Evolutionary conservation across 2,888 invertebrate species (phyloP), one percentile per base, ranked within the genome.

Genomic region (Mellilla xanthometata): DNA sequence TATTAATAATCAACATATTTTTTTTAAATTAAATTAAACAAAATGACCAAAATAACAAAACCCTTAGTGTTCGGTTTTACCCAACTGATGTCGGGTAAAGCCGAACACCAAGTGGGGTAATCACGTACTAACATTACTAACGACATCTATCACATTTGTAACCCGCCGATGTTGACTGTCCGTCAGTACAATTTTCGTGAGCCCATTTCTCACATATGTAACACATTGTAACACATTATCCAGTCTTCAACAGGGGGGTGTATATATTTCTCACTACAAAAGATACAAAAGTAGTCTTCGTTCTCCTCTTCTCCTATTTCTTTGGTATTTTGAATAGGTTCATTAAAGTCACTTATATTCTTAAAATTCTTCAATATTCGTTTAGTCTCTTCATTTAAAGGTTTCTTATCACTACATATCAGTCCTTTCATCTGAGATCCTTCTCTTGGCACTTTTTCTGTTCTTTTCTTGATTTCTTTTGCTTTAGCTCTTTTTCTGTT

Each of bases 221-320:
- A 15, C 15, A 56, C 50, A 45, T 50, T 15, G 15, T 15, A 15
- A 15, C 15, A 56, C 50, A 45, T 50, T 23, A 52, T 50, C 56
- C 49, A 56, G 39, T 56, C 53, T 49, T 56, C 53, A 42, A 24
- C 36, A 19, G 47, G 43, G 11, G 49, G 41, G 15, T 15, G 15
- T 15, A 22, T n/a, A 45, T 49, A 46, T 29, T 46, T 47, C 12
- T 48, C 46, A 10, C 9, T 40, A 47, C 49, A 52, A 15, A 15
- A 15, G 15, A 15, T 15, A 15, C 15, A 15, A 15, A 15, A 15
- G 15, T 15, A 15, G 15, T 15, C 28, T 22, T 29, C 8, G 27
- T 41, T 35, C 15, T 41, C 33, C 15, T 34, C 27, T 27, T 40
- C 30, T 35, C n/a, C 35, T 35, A 12, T 39, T 30, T 30, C 15